Conservation (phyloP, 1,140 invertebrate species). For the Drosophila tropicalis region DNA sequence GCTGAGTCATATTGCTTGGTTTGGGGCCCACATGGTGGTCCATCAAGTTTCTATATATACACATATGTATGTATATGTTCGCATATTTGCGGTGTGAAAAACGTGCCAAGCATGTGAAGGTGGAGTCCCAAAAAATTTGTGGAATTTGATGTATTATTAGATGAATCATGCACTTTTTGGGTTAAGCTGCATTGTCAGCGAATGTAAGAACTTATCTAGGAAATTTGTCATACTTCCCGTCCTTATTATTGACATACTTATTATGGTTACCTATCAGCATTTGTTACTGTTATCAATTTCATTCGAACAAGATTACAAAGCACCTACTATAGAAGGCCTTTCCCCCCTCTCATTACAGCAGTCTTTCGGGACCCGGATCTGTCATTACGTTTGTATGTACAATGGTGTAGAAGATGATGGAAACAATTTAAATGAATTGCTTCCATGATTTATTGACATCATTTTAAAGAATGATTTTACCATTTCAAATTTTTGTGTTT, state of each 20-base stretch:
- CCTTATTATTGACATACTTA: not conserved
- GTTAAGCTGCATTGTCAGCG: not conserved
- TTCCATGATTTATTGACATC: conserved; percentile 58
- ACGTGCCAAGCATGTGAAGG: conserved; percentile 46
- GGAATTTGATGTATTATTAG: not conserved
- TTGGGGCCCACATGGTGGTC: conserved; percentile 36
- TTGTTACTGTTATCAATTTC: not conserved
- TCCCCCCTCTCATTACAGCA: not conserved
- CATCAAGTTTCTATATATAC: conserved; percentile 27
- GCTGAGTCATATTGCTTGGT: conserved; percentile 10
- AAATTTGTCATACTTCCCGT: not conserved
- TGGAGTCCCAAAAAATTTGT: conserved; percentile 3
- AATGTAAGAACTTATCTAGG: not conserved
- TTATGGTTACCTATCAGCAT: not conserved
- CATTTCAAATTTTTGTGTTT: conserved; percentile 31
- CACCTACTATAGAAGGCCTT: not conserved
- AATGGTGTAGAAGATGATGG: not conserved
- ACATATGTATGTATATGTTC: not conserved
- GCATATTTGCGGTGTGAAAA: conserved; percentile 33
- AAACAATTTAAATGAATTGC: not conserved
- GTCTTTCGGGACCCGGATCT: not conserved
- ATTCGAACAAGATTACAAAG: not conserved
- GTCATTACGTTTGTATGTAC: too few species aligned
- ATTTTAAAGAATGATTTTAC: conserved; percentile 40
- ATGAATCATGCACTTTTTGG: not conserved